Evolutionary conservation across 2,888 invertebrate genomes (phyloP).

Genomic region (Eristalis tenax): DNA sequence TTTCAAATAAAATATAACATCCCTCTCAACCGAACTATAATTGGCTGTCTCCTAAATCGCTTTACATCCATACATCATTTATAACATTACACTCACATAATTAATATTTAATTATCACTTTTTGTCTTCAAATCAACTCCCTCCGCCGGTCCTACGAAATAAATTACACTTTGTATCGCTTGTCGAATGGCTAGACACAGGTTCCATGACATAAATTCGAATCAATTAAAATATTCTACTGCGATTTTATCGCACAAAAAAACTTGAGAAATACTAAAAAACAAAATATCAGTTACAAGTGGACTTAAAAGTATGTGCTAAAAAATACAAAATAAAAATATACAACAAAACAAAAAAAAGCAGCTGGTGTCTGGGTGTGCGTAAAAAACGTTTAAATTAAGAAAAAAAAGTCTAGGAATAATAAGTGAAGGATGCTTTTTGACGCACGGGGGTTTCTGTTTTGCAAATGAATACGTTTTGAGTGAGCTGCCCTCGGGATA

Average conservation of each 20-base stretch:
- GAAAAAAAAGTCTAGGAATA: conserved; percentile 43
- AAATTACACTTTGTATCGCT: conserved; percentile 45
- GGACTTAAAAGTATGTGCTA: not conserved
- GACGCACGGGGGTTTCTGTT: conserved; percentile 16
- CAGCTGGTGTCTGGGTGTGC: conserved; percentile 1
- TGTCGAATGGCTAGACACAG: conserved; percentile 57
- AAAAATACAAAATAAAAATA: conserved; percentile 9
- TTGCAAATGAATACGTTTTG: conserved; percentile 49
- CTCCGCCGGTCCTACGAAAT: conserved; percentile 39
- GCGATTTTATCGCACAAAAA: conserved; percentile 54
- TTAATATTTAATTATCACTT: conserved; percentile 65
- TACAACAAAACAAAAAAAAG: conserved; percentile 6
- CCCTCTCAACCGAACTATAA: not conserved
- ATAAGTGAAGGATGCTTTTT: conserved; percentile 42
- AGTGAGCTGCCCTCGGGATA: conserved; percentile 58
- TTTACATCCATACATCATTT: conserved; percentile 18
- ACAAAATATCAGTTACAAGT: not conserved
- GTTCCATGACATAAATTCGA: conserved; percentile 58
- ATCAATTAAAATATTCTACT: conserved; percentile 42
- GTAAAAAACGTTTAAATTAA: conserved; percentile 50
- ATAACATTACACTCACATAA: conserved; percentile 41
- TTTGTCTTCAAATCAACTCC: conserved; percentile 14
- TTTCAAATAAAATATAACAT: conserved; percentile 42
- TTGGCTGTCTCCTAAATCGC: not conserved
- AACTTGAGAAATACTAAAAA: not conserved